Conservation (phyloP, 2,113 vertebrate genomes). For the Pluvianellus socialis region DNA sequence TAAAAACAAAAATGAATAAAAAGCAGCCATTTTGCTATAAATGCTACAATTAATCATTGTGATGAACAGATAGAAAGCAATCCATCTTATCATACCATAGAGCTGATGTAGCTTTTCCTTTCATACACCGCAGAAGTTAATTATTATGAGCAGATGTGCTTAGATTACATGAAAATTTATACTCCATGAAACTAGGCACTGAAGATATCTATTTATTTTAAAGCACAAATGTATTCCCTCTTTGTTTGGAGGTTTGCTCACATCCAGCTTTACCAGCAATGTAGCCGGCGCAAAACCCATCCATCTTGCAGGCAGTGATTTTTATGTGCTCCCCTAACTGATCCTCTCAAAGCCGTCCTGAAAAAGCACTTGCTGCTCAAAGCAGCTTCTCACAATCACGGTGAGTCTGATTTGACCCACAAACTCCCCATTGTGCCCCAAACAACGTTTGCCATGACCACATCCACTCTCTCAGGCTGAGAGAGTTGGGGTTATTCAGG, state of each 20-base stretch:
- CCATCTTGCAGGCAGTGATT: neutral
- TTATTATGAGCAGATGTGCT: constrained; percentile 76
- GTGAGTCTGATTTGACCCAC: neutral
- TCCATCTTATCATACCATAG: constrained; percentile 35
- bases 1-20: constrained; percentile 53
- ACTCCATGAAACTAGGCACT: constrained; percentile 43
- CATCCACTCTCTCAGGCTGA: no score
- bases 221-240: neutral
- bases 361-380: neutral
- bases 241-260: constrained; percentile 10
- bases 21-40: constrained; percentile 63
- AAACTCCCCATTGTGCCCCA: neutral
- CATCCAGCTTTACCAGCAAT: neutral
- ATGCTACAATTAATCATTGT: constrained; percentile 71
- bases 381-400: neutral
- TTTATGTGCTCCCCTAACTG: neutral
- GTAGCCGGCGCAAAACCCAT: neutral
- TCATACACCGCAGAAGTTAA: constrained; percentile 68
- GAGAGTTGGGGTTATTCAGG: no score
- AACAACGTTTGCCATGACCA: rapidly evolving
- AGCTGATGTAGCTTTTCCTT: constrained; percentile 71
- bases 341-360: neutral
- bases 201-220: constrained; percentile 53
- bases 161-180: constrained; percentile 73
- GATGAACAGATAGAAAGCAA: constrained; percentile 71